Percentiles rank a stretch among this genome's conserved stretches.
Evolutionary conservation across 1,140 invertebrate species (phyloP).

Genomic region (Drosophila sulfurigaster): DNA sequence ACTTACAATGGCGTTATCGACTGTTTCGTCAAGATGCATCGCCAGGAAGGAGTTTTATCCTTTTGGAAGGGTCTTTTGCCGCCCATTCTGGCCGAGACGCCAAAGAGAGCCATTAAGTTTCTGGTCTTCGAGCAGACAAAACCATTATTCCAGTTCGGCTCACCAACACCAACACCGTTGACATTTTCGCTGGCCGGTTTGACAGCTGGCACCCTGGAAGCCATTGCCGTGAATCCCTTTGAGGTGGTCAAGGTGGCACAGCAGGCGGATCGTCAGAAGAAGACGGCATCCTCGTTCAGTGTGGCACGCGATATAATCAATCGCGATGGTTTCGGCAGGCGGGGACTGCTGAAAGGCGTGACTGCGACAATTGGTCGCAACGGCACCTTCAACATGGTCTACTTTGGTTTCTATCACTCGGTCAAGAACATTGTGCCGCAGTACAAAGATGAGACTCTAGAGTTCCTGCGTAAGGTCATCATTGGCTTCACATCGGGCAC

Average conservation of each 20-base stretch:
- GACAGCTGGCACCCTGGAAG: slow-evolving; percentile 94
- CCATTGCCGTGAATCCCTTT: slow-evolving; percentile 96
- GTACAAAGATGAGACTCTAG: slow-evolving; percentile 88
- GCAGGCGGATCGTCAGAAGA: slow-evolving; percentile 88
- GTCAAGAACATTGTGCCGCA: slow-evolving; percentile 92
- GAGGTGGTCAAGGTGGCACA: slow-evolving; percentile 97
- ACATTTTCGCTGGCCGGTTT: slow-evolving; percentile 94
- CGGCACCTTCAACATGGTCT: slow-evolving; percentile 96
- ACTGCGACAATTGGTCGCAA: slow-evolving; percentile 94
- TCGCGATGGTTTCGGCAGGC: slow-evolving; percentile 90
- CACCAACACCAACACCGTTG: slow-evolving; percentile 90
- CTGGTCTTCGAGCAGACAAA: slow-evolving; percentile 97
- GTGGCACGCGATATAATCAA: slow-evolving; percentile 92
- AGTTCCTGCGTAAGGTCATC: slow-evolving; percentile 90
- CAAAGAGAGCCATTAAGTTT: slow-evolving; percentile 97
- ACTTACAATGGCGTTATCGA: slow-evolving; percentile 93
- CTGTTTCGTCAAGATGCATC: slow-evolving; percentile 95
- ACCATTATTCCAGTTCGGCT: slow-evolving; percentile 92
- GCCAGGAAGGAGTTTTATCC: slow-evolving; percentile 91
- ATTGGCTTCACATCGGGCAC: slow-evolving; percentile 95
- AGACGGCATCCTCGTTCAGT: slow-evolving; percentile 88
- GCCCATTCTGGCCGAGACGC: slow-evolving; percentile 96
- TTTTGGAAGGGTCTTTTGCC: slow-evolving; percentile 97
- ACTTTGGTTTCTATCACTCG: slow-evolving; percentile 97
- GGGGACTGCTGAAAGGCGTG: slow-evolving; percentile 94